Conservation (phyloP, 2,888 invertebrate genomes). For the Eubasilissa splendida region DNA sequence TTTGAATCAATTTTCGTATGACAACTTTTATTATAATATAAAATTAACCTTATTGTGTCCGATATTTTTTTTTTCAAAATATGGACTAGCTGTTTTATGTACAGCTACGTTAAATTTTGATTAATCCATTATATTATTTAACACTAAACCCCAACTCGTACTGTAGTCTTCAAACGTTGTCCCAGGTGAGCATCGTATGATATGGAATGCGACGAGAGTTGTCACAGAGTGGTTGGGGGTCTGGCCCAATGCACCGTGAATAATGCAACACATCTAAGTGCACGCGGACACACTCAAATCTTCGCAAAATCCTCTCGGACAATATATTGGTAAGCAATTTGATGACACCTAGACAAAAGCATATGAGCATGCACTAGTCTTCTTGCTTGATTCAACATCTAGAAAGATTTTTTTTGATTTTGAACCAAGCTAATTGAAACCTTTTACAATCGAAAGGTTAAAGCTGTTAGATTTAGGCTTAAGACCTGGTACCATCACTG, state of each 20-base stretch:
- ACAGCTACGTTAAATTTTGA: too few relatives aligned
- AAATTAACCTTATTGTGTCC: too few relatives aligned
- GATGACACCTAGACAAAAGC: background rate
- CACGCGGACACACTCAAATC: slow-evolving; percentile 30
- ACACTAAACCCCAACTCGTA: too few relatives aligned
- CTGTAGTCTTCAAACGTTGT: too few relatives aligned
- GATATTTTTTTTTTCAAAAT: too few relatives aligned
- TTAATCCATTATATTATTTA: too few relatives aligned
- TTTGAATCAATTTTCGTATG: too few relatives aligned
- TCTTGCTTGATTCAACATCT: background rate
- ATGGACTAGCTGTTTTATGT: too few relatives aligned
- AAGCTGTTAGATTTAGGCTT: too few relatives aligned
- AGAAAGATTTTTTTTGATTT: background rate
- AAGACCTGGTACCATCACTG: too few relatives aligned
- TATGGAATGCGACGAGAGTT: slow-evolving; percentile 3
- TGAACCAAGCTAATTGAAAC: background rate
- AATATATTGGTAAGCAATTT: background rate
- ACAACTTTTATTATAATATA: too few relatives aligned
- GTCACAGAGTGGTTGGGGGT: slow-evolving; percentile 17
- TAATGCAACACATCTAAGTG: slow-evolving; percentile 41
- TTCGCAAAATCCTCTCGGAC: background rate
- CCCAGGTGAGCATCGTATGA: background rate
- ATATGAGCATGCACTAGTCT: background rate
- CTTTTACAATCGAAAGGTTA: too few relatives aligned
- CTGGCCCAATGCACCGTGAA: slow-evolving; percentile 39